These are phyloP conservation scores for Neolamprologus variostigma DNA, from an alignment of 2,113 vertebrate species.

Conservation along the genomic window DNA sequence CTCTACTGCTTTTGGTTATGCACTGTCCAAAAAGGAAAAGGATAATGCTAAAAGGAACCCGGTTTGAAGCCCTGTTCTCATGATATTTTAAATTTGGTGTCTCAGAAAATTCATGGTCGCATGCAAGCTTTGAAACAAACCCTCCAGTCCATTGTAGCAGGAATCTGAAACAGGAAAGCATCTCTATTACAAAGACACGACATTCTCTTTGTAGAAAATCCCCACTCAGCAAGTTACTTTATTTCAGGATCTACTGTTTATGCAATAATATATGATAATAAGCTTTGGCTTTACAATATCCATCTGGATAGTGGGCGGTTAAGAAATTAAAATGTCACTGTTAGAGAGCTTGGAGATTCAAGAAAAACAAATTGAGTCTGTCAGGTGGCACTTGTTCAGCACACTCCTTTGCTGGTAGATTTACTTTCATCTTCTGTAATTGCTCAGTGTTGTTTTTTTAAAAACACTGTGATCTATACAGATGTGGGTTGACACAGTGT, in stretches of 20 bases:
- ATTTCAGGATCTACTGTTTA: background rate
- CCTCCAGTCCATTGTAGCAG: background rate
- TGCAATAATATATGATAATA: background rate
- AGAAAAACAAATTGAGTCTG: background rate
- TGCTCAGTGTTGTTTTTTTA: background rate
- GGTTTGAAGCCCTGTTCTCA: background rate
- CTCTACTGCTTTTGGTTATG: background rate
- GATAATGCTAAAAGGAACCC: background rate
- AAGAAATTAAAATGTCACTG: background rate
- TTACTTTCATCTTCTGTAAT: background rate
- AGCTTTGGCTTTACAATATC: background rate
- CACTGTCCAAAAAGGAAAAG: background rate
- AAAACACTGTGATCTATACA: background rate
- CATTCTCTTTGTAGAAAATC: background rate
- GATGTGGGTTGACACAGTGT: accelerated
- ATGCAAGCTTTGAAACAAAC: background rate
- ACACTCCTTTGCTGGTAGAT: background rate
- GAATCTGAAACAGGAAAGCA: background rate
- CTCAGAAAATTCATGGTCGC: background rate
- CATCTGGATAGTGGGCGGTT: background rate
- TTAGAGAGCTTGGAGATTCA: background rate
- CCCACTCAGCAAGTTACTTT: background rate
- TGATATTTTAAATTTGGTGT: background rate
- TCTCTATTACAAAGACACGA: background rate
- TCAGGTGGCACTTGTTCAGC: background rate